Conservation (phyloP, 1,140 invertebrate species). For the Plodia interpunctella region DNA sequence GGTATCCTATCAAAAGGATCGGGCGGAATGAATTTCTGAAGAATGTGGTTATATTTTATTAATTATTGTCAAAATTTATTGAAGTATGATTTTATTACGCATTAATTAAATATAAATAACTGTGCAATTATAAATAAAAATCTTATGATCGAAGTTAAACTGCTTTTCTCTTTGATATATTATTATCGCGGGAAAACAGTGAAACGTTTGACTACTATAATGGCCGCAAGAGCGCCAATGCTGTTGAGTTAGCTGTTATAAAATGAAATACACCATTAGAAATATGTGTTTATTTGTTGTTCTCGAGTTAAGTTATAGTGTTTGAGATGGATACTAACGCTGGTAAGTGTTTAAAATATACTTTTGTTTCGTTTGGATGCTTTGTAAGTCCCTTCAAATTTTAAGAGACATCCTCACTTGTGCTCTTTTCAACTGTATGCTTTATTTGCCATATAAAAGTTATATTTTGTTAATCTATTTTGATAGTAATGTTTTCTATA, state of each 20-base stretch:
- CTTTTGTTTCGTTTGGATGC: background rate
- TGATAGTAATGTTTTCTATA: background rate
- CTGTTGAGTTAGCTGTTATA: constrained; percentile 62
- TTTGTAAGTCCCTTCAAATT: constrained; percentile 15
- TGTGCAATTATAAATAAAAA: background rate
- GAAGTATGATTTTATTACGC: background rate
- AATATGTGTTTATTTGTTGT: constrained; percentile 34
- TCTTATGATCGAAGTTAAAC: background rate
- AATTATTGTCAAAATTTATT: background rate
- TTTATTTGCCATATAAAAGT: background rate
- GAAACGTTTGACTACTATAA: constrained; percentile 72
- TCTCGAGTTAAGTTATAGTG: constrained; percentile 34
- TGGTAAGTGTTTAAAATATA: constrained; percentile 47
- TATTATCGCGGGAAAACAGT: constrained; percentile 72
- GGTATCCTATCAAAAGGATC: background rate
- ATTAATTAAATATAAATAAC: background rate
- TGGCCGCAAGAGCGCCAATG: constrained; percentile 75
- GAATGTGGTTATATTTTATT: background rate
- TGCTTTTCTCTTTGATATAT: constrained; percentile 17
- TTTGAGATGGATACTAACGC: constrained; percentile 70
- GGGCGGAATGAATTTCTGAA: background rate
- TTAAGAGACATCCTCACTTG: constrained; percentile 25
- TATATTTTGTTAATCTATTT: background rate
- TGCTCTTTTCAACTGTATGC: constrained; percentile 18
- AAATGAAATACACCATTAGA: constrained; percentile 44